Evolutionary conservation across 2,888 invertebrate genomes (phyloP), one percentile per base, ranked within the genome.

Genomic region (Serripes groenlandicus): DNA sequence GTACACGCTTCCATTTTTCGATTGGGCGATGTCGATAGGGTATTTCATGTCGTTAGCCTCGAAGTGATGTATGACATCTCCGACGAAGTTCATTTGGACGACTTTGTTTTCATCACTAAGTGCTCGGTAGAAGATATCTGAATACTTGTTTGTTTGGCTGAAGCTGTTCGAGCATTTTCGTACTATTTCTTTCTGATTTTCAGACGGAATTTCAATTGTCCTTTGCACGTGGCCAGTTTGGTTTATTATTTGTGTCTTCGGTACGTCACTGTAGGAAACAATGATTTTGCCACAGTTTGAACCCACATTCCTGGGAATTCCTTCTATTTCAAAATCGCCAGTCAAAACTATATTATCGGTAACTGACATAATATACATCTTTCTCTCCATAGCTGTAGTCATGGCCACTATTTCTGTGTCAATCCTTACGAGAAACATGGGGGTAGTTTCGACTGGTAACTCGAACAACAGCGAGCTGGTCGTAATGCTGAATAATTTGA

Each of bases 1-100:
- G 26, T 66, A 66, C 26, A 66, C 26, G 32, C 42, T 42, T 26
- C 66, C 66, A 21, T 37, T 28, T 3, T 9, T 23, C 26, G 42
- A 37, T 21, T 35, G 26, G 26, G 42, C 37, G 35, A 66, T 11
- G 9, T 28, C 35, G 42, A 66, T 42, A 21, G 66, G 66, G n/a
- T 66, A 66, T 26, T 66, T 66, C 66, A 66, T 66, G 42, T 66
- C n/a, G 15, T 26, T 3, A 42, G 66, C 66, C 66, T 66, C 66
- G 66, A 66, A 66, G 2, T 37, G 42, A 28, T 26, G 42, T 26
- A 66, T 66, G 42, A 66, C 42, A 42, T 37, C 42, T 42, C 66
- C 66, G 7, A 23, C 37, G 15, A 3, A 15, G 35, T 66, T n/a
- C 35, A 66, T 42, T 35, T 15, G 35, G 42, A 26, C 9, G 5